These are phyloP conservation scores for Fringilla coelebs DNA, from an alignment of 2,797 vertebrate species.

Conservation along the genomic window DNA sequence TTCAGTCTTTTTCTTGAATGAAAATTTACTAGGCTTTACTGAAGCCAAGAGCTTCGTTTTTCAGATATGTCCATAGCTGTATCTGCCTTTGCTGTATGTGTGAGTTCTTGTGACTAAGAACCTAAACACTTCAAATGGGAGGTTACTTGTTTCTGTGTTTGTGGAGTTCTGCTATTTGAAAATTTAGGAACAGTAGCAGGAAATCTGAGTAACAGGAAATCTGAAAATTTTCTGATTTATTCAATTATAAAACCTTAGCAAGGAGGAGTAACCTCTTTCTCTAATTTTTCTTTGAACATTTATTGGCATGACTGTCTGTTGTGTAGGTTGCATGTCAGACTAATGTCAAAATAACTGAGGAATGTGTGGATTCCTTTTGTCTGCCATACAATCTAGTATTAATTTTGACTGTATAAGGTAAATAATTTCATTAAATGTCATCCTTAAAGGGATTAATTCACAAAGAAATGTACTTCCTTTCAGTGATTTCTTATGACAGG, in stretches of 20 bases:
- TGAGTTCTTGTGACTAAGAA: neutral
- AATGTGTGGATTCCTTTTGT: neutral
- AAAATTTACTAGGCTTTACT: neutral
- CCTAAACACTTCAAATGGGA: neutral
- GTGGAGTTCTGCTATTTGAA: neutral
- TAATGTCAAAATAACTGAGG: neutral
- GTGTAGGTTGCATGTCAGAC: neutral
- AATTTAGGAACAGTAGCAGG: neutral
- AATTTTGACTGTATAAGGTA: neutral
- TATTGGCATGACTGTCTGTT: neutral
- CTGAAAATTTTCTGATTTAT: neutral
- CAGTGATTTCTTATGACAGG: neutral
- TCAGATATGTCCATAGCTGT: neutral
- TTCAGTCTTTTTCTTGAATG: neutral
- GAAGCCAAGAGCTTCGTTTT: neutral
- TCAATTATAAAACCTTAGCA: neutral
- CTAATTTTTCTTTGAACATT: neutral
- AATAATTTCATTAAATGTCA: neutral
- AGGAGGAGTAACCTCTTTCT: neutral
- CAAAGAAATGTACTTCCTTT: neutral
- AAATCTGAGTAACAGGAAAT: neutral
- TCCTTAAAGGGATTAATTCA: neutral
- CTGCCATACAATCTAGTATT: neutral
- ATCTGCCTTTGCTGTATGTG: neutral
- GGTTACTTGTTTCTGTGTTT: neutral